These are phyloP conservation scores for Nebria brevicollis DNA, from an alignment of 2,888 invertebrate genomes.

Conservation along the genomic window DNA sequence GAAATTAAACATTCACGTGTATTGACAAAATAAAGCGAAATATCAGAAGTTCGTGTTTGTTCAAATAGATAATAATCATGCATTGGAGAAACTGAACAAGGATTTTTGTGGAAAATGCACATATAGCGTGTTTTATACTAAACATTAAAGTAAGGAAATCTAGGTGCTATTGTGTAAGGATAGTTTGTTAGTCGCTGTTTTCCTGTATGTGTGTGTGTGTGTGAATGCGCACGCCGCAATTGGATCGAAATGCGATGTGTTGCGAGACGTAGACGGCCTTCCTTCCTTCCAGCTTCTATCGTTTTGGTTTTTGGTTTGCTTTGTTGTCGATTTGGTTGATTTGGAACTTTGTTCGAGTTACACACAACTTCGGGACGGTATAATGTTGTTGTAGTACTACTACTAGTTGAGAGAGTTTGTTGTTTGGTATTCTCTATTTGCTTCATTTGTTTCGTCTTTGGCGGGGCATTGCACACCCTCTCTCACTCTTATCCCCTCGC, in stretches of 20 bases:
- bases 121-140: too few species aligned
- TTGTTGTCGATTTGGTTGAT: constrained; percentile 26
- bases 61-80: too few species aligned
- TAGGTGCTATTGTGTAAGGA: background rate
- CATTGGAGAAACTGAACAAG: too few species aligned
- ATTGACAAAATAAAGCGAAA: background rate
- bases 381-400: constrained; percentile 38
- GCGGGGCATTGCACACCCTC: background rate
- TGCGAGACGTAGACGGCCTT: background rate
- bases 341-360: constrained; percentile 38
- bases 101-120: too few species aligned
- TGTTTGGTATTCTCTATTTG: constrained; percentile 30
- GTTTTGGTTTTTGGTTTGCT: background rate
- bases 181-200: background rate
- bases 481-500: background rate
- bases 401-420: constrained; percentile 16
- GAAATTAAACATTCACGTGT: background rate
- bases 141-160: too few species aligned
- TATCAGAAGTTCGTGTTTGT: too few species aligned
- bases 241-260: background rate
- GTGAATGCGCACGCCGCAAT: background rate
- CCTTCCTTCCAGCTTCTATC: background rate
- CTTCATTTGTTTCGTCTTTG: constrained; percentile 15
- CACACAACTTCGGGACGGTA: constrained; percentile 32
- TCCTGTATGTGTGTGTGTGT: background rate